Conservation (phyloP, 2,888 invertebrate species). For the Eilema caniola region DNA sequence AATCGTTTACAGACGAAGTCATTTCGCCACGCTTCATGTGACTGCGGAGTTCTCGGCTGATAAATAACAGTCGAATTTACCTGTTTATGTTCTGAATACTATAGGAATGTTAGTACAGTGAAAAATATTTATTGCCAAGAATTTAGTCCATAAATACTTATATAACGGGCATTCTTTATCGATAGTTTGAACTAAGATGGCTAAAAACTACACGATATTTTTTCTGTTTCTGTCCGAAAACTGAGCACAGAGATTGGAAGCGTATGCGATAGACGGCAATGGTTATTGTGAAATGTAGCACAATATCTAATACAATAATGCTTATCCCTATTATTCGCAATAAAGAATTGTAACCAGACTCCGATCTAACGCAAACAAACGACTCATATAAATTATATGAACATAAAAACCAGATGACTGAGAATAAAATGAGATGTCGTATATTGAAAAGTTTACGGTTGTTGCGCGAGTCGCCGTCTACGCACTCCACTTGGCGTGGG, state of each 20-base stretch:
- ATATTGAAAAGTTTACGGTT: conserved; percentile 82
- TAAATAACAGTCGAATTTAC: conserved; percentile 49
- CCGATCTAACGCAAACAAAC: conserved; percentile 31
- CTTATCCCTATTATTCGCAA: conserved; percentile 54
- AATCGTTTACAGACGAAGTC: conserved; percentile 65
- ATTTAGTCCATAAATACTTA: background rate
- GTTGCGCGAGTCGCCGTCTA: conserved; percentile 78
- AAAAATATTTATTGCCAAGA: conserved; percentile 28
- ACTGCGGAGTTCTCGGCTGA: conserved; percentile 51
- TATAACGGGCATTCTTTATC: background rate
- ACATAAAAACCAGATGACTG: conserved; percentile 75
- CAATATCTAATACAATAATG: background rate
- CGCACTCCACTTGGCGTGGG: conserved; percentile 83
- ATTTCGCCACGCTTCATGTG: conserved; percentile 57
- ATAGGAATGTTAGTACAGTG: conserved; percentile 30
- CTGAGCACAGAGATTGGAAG: too few relatives aligned
- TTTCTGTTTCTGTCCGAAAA: background rate
- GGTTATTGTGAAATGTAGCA: background rate
- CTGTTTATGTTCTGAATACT: conserved; percentile 38
- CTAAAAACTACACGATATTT: background rate
- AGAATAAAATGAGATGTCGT: conserved; percentile 80
- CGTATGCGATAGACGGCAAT: background rate
- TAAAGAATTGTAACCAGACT: conserved; percentile 52
- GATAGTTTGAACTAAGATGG: background rate
- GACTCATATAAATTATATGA: conserved; percentile 67